phyloP scores from a whole-genome alignment of 2,113 vertebrate species.

The Misgurnus anguillicaudatus region DNA sequence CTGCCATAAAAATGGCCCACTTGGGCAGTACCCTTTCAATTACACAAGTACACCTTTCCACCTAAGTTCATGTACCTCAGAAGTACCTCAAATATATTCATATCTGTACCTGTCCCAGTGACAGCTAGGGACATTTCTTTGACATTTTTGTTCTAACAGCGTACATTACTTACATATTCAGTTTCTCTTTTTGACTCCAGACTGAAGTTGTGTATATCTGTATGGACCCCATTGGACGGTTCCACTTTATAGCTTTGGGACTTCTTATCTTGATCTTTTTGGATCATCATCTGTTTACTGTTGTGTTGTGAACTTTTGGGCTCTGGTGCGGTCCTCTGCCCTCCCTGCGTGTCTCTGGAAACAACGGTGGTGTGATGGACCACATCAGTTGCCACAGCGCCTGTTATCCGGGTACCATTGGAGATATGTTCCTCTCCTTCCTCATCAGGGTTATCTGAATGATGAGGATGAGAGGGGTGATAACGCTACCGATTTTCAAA shows the following conservation, averaged over 20 bases:
- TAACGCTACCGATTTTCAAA: not conserved
- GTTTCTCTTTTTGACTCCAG: slow-evolving; percentile 88
- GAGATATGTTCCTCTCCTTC: slow-evolving; percentile 74
- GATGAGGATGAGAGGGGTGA: slow-evolving; percentile 31
- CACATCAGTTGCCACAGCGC: slow-evolving; percentile 32
- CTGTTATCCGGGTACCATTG: slow-evolving; percentile 61
- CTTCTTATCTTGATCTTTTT: slow-evolving; percentile 84
- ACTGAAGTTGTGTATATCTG: slow-evolving; percentile 90
- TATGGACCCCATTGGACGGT: slow-evolving; percentile 76
- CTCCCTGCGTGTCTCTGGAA: slow-evolving; percentile 65
- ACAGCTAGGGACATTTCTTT: too few species aligned
- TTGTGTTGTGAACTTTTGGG: slow-evolving; percentile 70
- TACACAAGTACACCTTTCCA: too few species aligned
- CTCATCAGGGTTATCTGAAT: slow-evolving; percentile 79
- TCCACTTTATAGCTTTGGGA: slow-evolving; percentile 88
- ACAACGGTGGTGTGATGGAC: slow-evolving; percentile 34
- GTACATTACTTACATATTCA: slow-evolving; percentile 85
- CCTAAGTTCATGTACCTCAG: too few species aligned
- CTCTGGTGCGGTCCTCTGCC: slow-evolving; percentile 69
- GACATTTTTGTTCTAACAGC: too few species aligned
- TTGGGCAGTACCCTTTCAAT: too few species aligned
- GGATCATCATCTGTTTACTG: slow-evolving; percentile 80
- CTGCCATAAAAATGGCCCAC: not conserved
- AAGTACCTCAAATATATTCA: too few species aligned
- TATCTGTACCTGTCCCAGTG: too few species aligned